phyloP scores from a whole-genome alignment of 2,113 vertebrate species.

The Dascyllus trimaculatus region DNA sequence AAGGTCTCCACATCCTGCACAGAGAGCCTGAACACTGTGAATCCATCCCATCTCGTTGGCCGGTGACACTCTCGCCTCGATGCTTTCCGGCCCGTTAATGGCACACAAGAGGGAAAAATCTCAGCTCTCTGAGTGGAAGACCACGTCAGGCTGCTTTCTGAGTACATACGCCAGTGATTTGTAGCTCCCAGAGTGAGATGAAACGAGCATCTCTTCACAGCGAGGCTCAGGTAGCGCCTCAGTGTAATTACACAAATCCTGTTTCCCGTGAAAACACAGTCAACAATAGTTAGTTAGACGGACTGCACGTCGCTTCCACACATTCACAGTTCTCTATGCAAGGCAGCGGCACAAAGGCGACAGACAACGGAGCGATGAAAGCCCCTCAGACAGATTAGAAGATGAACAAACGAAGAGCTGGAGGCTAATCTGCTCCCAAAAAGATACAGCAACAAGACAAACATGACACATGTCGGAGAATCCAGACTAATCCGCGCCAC shows the following conservation, averaged over 20 bases:
- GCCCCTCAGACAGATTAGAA: constrained; percentile 26
- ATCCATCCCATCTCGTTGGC: constrained; percentile 20
- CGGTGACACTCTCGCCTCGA: constrained; percentile 28
- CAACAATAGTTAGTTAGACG: constrained; percentile 4
- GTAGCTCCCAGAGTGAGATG: constrained; percentile 18
- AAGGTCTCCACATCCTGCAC: not conserved
- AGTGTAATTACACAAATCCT: constrained; percentile 23
- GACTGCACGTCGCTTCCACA: not conserved
- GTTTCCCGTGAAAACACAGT: constrained; percentile 19
- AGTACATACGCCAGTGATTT: constrained; percentile 1
- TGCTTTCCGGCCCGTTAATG: constrained; percentile 54
- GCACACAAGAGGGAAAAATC: constrained; percentile 38
- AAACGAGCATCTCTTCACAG: constrained; percentile 22
- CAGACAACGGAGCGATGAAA: constrained; percentile 14
- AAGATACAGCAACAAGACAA: constrained; percentile 32
- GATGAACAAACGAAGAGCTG: constrained; percentile 16
- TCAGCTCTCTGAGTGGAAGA: constrained; percentile 35
- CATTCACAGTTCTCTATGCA: not conserved
- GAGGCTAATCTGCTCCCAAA: constrained; percentile 21
- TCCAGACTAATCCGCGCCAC: constrained; percentile 16
- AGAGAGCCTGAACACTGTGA: constrained; percentile 7
- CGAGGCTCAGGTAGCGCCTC: constrained; percentile 11
- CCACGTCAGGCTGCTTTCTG: constrained; percentile 22
- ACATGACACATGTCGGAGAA: constrained; percentile 22
- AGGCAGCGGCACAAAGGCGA: not conserved